These are phyloP conservation scores for Drosophila parvula DNA, from an alignment of 1,140 invertebrate genomes.

Conservation along the genomic window DNA sequence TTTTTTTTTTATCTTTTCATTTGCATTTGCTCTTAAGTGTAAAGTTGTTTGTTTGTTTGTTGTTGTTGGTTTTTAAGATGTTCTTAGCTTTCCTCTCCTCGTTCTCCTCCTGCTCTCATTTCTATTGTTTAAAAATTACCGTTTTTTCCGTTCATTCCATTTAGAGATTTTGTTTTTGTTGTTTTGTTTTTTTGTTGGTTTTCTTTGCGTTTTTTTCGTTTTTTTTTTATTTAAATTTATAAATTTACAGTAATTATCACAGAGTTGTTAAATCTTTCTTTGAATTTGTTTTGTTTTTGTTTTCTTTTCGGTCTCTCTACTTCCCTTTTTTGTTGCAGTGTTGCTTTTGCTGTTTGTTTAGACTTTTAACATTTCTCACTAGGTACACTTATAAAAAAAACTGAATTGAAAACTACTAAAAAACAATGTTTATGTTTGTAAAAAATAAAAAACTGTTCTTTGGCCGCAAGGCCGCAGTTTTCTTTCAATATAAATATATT, in stretches of 20 bases:
- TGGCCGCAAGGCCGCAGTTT: constrained; percentile 70
- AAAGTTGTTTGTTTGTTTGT: constrained; percentile 58
- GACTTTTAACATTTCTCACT: constrained; percentile 83
- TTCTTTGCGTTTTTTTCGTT: constrained; percentile 48
- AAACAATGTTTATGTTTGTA: constrained; percentile 69
- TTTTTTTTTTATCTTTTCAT: constrained; percentile 83
- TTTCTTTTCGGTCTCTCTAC: constrained; percentile 65
- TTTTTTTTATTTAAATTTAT: constrained; percentile 79
- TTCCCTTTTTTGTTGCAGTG: constrained; percentile 75
- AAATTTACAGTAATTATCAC: constrained; percentile 84
- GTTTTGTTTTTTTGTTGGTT: constrained; percentile 48
- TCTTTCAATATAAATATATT: constrained; percentile 29
- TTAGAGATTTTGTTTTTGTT: constrained; percentile 65
- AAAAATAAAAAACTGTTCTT: constrained; percentile 75
- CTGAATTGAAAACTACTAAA: constrained; percentile 75
- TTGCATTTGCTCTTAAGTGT: constrained; percentile 82
- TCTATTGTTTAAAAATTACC: constrained; percentile 77
- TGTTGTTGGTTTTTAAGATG: constrained; percentile 66
- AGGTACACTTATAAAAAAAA: constrained; percentile 82
- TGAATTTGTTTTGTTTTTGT: constrained; percentile 77
- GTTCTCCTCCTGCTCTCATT: constrained; percentile 36
- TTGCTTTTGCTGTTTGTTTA: constrained; percentile 72
- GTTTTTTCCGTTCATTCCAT: constrained; percentile 60
- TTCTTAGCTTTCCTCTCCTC: constrained; percentile 27
- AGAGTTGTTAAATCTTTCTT: constrained; percentile 84